Conservation (phyloP, 2,888 invertebrate species). For the Cataglyphis rosenhaueri region DNA sequence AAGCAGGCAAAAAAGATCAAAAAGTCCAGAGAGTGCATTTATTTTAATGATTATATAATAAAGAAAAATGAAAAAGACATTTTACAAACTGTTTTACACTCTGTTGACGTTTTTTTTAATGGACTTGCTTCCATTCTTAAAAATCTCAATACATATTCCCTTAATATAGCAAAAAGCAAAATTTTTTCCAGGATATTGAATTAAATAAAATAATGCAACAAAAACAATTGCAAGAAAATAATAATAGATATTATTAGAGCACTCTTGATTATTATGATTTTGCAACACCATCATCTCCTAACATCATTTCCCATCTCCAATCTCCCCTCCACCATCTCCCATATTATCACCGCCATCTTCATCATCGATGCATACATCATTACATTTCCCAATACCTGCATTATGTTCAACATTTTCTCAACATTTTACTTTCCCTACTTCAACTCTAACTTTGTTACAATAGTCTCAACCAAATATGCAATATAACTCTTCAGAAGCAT, state of each 20-base stretch:
- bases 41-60: constrained; percentile 10
- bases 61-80: not conserved
- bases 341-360: not conserved
- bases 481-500: not conserved
- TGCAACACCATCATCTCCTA: not conserved
- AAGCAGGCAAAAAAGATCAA: not conserved
- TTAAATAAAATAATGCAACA: constrained; percentile 17
- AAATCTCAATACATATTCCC: constrained; percentile 17
- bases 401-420: not conserved
- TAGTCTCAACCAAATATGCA: not conserved
- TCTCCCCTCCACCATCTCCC: not conserved
- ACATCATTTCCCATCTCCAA: too few species aligned
- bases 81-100: not conserved
- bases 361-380: not conserved
- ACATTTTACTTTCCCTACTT: not conserved
- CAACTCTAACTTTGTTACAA: not conserved
- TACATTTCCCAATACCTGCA: not conserved
- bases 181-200: constrained; percentile 25
- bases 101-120: constrained; percentile 2
- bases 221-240: not conserved
- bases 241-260: not conserved
- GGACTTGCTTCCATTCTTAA: not conserved
- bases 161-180: constrained; percentile 20
- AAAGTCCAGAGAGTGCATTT: not conserved
- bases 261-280: not conserved